Evolutionary conservation across 2,888 invertebrate genomes (phyloP), one percentile per base, ranked within the genome.

Genomic region (Caradrina kadenii): DNA sequence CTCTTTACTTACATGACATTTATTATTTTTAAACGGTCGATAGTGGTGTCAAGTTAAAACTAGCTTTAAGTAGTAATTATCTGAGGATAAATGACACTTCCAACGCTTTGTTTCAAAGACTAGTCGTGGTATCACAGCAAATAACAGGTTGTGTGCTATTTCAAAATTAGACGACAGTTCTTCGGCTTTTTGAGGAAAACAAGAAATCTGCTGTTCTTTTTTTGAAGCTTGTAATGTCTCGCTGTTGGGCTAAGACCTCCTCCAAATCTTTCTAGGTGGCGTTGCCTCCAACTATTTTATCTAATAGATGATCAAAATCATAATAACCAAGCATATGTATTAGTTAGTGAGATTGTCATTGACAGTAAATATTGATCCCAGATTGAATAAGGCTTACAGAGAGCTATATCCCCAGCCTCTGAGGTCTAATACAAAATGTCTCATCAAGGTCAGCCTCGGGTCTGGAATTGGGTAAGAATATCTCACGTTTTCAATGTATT

Each of bases 341-440:
- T n/a, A 49, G 19, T n/a, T 8, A 7, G 19, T n/a, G n/a, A 49
- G 3, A n/a, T 7, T 11, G 22, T 45, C 13, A n/a, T 21, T 45
- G 11, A 45, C 45, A 22, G 17, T 5, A 21, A 31, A 31, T 13
- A 39, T 22, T 22, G 35, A 42, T 42, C 50, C 31, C 50, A 42
- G 21, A 72, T 26, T 39, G n/a, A 35, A 39, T 54, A 15, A 26
- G 6, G 53, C 15, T 48, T 26, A 60, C 2, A 62, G 19, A 69
- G 73, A 26, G 26, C 26, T 26, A 4, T 26, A 26, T 26, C 26
- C 26, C 26, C 26, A 26, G 2, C 26, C 26, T 26, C 54, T 53
- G 21, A n/a, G 63, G 35, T n/a, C 13, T 39, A 48, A 72, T 21
- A 13, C 35, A 11, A 72, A 54, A 69, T 6, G 45, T 4, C 17